Conservation (phyloP, 1,140 invertebrate genomes). For the Drosophila virilis region DNA sequence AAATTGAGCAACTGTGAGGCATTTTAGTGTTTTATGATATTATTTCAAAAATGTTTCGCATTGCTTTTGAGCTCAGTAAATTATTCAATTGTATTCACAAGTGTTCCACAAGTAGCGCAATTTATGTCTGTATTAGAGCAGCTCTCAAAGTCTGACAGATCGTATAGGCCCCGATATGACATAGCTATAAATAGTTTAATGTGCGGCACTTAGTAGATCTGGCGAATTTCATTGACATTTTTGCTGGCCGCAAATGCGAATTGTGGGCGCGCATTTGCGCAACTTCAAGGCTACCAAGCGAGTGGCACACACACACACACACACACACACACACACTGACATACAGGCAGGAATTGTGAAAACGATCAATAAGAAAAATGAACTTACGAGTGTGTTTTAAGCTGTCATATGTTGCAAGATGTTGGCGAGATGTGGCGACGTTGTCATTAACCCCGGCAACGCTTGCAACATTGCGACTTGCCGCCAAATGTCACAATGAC, state of each 20-base stretch:
- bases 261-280: conserved; percentile 27
- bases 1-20: too few relatives aligned
- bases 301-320: background rate
- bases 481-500: conserved; percentile 55
- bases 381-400: conserved; percentile 11
- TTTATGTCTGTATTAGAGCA: conserved; percentile 41
- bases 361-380: conserved; percentile 41
- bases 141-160: conserved; percentile 22
- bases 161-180: background rate
- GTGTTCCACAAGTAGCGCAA: conserved; percentile 42
- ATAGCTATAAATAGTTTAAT: conserved; percentile 32
- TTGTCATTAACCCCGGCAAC: conserved; percentile 50
- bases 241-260: conserved; percentile 30
- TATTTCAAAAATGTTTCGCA: too few relatives aligned
- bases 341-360: background rate
- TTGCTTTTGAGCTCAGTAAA: background rate
- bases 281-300: conserved; percentile 33
- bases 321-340: background rate
- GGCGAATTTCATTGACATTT: conserved; percentile 34
- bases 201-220: conserved; percentile 8
- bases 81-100: conserved; percentile 10
- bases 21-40: too few relatives aligned
- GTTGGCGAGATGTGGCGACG: conserved; percentile 25
- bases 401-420: conserved; percentile 37
- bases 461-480: conserved; percentile 34